Percentiles rank a stretch among this genome's conserved stretches.
These are phyloP conservation scores for Neotoxoptera formosana DNA, from an alignment of 1,140 invertebrate species.

Conservation along the genomic window DNA sequence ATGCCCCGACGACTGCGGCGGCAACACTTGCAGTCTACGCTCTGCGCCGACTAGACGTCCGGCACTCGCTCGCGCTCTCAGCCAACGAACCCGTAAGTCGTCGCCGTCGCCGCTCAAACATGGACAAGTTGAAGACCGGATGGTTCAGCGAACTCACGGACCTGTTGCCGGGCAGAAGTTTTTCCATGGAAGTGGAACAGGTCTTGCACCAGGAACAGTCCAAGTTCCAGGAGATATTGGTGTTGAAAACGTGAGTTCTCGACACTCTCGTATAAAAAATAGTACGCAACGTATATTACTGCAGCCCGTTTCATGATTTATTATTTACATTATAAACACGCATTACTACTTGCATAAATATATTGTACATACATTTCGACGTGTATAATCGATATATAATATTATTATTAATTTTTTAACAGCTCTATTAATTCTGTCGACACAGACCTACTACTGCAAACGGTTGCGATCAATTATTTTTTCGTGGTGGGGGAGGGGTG, in stretches of 20 bases:
- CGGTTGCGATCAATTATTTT: no score
- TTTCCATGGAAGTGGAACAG: slow-evolving; percentile 88
- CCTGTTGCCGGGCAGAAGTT: slow-evolving; percentile 90
- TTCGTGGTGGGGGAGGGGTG: no score
- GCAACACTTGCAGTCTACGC: neutral
- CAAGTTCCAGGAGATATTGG: slow-evolving; percentile 87
- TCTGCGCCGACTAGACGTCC: neutral
- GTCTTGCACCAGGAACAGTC: slow-evolving; percentile 85
- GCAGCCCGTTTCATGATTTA: neutral
- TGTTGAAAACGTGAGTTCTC: slow-evolving; percentile 84
- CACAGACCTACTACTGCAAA: no score
- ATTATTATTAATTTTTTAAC: no score
- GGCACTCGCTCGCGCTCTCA: neutral
- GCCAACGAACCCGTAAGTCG: neutral
- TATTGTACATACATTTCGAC: no score
- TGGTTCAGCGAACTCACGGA: slow-evolving; percentile 91
- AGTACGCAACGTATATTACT: no score
- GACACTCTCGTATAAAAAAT: no score
- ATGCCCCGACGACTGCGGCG: neutral
- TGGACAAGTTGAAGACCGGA: slow-evolving; percentile 75
- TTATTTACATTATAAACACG: neutral
- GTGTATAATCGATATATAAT: no score
- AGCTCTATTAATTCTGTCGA: no score
- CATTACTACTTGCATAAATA: no score
- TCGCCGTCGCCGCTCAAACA: slow-evolving; percentile 61